Evolutionary conservation across 2,888 invertebrate genomes (phyloP).

Genomic region (Sinohyriopsis cumingii): DNA sequence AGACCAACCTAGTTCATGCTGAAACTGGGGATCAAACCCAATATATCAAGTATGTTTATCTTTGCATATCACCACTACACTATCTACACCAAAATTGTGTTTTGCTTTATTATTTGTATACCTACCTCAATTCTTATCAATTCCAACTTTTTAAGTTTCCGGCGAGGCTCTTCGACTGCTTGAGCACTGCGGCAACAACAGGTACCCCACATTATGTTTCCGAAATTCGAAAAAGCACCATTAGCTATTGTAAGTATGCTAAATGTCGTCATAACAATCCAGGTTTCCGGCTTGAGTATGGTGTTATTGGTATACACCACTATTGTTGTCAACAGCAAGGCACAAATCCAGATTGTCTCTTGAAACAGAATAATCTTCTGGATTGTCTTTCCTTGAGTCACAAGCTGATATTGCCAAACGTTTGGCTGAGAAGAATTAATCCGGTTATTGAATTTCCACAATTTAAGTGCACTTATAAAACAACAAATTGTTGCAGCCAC

Average conservation of each 20-base stretch:
- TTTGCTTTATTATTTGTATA: neutral
- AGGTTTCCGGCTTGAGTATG: constrained; percentile 35
- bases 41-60: too few species aligned
- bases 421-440: constrained; percentile 58
- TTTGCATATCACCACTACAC: too few species aligned
- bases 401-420: constrained; percentile 58
- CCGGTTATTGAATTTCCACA: constrained; percentile 56
- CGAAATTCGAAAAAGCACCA: constrained; percentile 43
- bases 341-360: constrained; percentile 30
- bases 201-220: constrained; percentile 53
- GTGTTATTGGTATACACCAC: constrained; percentile 41
- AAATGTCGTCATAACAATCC: constrained; percentile 46
- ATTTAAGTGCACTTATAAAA: constrained; percentile 45
- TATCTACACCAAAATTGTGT: too few species aligned
- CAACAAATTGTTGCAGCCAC: constrained; percentile 33
- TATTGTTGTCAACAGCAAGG: constrained; percentile 40
- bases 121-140: constrained; percentile 60
- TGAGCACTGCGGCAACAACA: constrained; percentile 44
- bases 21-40: too few species aligned
- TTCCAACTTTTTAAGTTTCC: constrained; percentile 59
- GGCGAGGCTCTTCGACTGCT: constrained; percentile 53
- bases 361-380: constrained; percentile 47
- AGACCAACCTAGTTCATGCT: too few species aligned
- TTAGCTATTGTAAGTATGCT: constrained; percentile 42
- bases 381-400: constrained; percentile 45